Base-by-base conservation (phyloP, 2,888 invertebrate genomes). In the Liopterus haemorrhoidalis region DNA sequence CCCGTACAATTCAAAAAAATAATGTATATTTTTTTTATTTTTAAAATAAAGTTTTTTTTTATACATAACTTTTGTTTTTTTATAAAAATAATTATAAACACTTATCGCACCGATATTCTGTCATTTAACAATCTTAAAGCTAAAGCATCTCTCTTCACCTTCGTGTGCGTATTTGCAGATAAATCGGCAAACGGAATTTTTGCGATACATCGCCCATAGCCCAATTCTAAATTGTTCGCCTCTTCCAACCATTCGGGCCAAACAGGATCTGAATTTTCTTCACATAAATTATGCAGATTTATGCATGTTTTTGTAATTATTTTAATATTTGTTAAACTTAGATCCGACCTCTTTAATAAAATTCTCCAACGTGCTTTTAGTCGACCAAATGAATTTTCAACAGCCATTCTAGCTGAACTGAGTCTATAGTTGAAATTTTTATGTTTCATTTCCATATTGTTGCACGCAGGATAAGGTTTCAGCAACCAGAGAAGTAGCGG, bases 351-450 rank as follows among this genome's bases (percentile, higher is more conserved):
- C 18, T 48, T 48, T 6, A 46, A 18, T 22, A 48, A 19, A 16
- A 39, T 32, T n/a, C 48, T 21, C 38, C 38, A 46, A 5, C 48
- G 25, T n/a, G 37, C 48, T 27, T 48, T 46, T 22, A 46, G 25
- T 27, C 45, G 18, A 25, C 45, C 39, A 21, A 48, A 46, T 3
- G 48, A 33, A 15, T 45, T 40, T 21, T 48, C 48, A 5, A 46
- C 41, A 2, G 25, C 19, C 48, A 36, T 48, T n/a, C 48, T 8
- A 24, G 45, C 48, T 16, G 31, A 31, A 11, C 45, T 46, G 15
- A 45, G 11, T n/a, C 39, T 35, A n/a, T 46, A 46, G 25, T 48
- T 48, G 36, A 38, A 46, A 39, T 48, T 48, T 19, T 11, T 20
- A 9, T 35, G 20, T 8, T 2, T 9, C 14, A 22, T 8, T 3